These are phyloP conservation scores for Nasonia longicornis DNA, from an alignment of 1,140 invertebrate species.

Conservation along the genomic window DNA sequence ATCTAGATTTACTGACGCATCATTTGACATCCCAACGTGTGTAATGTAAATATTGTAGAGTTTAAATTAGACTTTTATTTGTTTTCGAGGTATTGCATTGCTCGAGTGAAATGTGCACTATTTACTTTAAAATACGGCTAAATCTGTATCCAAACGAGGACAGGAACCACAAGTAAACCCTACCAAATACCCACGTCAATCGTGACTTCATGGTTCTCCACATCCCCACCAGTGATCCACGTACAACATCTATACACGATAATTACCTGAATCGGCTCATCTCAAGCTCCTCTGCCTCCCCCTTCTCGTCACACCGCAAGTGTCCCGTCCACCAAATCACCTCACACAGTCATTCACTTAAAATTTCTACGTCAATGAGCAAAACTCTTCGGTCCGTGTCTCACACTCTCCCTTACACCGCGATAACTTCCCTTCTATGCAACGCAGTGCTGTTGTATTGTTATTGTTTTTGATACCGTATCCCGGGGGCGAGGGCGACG, in stretches of 20 bases:
- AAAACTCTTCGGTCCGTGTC: neutral
- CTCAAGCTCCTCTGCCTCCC: neutral
- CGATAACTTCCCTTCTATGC: neutral
- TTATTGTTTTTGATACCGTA: conserved; percentile 36
- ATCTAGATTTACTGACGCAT: no score
- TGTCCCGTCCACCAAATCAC: neutral
- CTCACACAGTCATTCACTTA: neutral
- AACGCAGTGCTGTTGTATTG: neutral
- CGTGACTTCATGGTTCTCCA: conserved; percentile 32
- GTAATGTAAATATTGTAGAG: no score
- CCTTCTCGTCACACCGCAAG: neutral
- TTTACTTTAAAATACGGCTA: no score
- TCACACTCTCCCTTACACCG: neutral
- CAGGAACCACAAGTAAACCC: neutral
- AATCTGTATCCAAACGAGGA: no score
- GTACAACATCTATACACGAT: neutral
- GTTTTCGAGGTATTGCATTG: no score
- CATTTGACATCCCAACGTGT: no score
- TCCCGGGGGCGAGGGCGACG: conserved; percentile 58
- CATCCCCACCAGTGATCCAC: neutral
- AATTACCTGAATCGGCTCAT: conserved; percentile 19
- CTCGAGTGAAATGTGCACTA: no score
- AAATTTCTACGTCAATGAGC: neutral
- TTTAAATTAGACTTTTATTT: no score
- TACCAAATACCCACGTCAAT: neutral